phyloP scores from a whole-genome alignment of 2,113 vertebrate species.

The Cebus imitator region DNA sequence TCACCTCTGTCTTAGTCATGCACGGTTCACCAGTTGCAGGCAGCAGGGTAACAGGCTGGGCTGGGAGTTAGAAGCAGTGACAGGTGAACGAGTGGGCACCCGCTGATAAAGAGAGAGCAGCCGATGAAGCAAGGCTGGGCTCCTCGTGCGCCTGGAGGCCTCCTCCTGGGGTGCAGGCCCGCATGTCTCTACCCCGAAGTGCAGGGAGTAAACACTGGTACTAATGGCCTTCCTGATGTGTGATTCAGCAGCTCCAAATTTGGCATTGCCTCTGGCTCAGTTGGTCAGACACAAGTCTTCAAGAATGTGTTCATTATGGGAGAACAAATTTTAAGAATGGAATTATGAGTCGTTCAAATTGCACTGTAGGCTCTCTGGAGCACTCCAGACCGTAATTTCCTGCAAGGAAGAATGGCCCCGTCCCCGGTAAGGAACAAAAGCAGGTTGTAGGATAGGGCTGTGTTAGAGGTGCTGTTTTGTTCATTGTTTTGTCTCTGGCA shows the following conservation, averaged over 20 bases:
- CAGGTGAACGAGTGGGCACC: neutral
- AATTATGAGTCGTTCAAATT: neutral
- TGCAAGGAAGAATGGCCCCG: neutral
- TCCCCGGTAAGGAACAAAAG: neutral
- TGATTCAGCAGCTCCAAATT: neutral
- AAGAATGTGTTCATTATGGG: neutral
- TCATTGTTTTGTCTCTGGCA: neutral
- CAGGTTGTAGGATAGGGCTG: neutral
- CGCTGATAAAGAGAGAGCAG: neutral
- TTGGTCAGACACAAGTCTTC: neutral
- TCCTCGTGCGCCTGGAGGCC: neutral
- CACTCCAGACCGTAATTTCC: neutral
- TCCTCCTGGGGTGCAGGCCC: fast-evolving
- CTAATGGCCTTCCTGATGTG: neutral
- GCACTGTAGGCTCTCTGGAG: too few species aligned
- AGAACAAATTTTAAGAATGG: neutral
- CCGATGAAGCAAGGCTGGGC: neutral
- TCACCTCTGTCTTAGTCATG: neutral
- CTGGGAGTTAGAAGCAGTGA: neutral
- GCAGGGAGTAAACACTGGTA: fast-evolving
- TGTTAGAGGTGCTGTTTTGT: neutral
- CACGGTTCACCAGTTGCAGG: neutral
- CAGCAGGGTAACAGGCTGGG: neutral
- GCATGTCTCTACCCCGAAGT: fast-evolving
- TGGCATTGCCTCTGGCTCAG: neutral